These are phyloP conservation scores for Tetragonula clypearis DNA, from an alignment of 1,140 invertebrate genomes.

Conservation along the genomic window DNA sequence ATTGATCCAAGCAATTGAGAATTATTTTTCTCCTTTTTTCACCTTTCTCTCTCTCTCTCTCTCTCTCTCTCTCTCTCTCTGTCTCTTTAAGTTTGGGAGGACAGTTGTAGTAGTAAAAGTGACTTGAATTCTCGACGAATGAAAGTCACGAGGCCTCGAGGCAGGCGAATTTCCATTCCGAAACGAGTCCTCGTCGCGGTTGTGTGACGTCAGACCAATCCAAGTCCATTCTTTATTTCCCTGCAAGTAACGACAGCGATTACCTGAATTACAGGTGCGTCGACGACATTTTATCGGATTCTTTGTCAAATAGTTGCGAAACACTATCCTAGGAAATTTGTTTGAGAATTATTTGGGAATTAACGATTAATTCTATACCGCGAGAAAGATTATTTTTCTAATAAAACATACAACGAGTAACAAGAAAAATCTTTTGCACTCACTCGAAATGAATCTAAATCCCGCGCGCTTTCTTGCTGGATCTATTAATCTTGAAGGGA, in stretches of 20 bases:
- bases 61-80: not conserved
- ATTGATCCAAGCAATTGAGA: not conserved
- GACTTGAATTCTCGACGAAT: not conserved
- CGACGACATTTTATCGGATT: not conserved
- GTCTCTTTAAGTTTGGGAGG: not conserved
- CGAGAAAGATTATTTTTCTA: too few species aligned
- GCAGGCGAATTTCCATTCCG: not conserved
- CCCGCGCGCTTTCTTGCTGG: too few species aligned
- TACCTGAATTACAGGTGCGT: not conserved
- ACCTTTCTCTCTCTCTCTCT: not conserved
- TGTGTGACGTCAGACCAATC: conserved; percentile 1
- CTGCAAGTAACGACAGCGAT: conserved; percentile 30
- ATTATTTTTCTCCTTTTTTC: not conserved
- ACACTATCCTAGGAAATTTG: not conserved
- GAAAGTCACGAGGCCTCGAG: not conserved
- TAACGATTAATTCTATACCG: too few species aligned
- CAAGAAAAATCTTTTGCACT: too few species aligned
- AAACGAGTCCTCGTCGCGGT: not conserved
- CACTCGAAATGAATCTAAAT: too few species aligned
- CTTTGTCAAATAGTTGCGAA: not conserved
- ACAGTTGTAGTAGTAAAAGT: not conserved
- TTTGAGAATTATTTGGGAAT: too few species aligned
- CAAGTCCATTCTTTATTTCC: not conserved
- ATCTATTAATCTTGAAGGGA: too few species aligned
- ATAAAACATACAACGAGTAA: too few species aligned